Conservation (phyloP, 2,888 invertebrate genomes). For the Empis livida region DNA sequence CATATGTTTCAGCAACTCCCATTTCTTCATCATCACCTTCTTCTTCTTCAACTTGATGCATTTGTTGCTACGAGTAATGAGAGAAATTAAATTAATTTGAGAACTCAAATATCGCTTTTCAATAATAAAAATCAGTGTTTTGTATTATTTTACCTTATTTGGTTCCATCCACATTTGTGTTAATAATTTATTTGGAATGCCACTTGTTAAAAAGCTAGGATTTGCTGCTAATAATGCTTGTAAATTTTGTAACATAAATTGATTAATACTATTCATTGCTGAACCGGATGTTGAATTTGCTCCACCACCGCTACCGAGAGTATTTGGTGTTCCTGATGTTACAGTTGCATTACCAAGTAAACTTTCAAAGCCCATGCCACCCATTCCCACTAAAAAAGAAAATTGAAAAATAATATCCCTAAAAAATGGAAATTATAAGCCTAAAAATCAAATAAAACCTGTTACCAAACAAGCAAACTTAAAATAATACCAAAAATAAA, state of each 20-base stretch:
- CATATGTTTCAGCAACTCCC: constrained; percentile 96
- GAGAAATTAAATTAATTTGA: no score
- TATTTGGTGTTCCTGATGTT: not conserved
- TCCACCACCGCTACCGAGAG: no score
- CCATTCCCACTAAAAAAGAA: constrained; percentile 12
- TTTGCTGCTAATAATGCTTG: constrained; percentile 31
- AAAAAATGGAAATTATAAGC: no score
- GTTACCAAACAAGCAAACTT: no score
- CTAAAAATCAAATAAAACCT: no score
- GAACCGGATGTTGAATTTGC: constrained; percentile 11
- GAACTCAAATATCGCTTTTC: not conserved
- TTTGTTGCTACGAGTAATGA: constrained; percentile 8
- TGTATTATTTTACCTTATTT: constrained; percentile 26
- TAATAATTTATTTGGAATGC: constrained; percentile 42
- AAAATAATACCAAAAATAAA: no score
- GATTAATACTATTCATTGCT: constrained; percentile 24
- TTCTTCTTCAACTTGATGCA: constrained; percentile 45
- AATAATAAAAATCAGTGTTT: no score
- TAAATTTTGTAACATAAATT: constrained; percentile 30
- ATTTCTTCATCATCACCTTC: constrained; percentile 91
- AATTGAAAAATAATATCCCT: not conserved
- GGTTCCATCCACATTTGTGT: constrained; percentile 48
- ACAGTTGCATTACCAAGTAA: no score
- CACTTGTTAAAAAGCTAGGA: constrained; percentile 34
- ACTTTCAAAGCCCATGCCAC: not conserved